Base-by-base conservation (phyloP, 2,113 vertebrate species). In the Narcine bancroftii region DNA sequence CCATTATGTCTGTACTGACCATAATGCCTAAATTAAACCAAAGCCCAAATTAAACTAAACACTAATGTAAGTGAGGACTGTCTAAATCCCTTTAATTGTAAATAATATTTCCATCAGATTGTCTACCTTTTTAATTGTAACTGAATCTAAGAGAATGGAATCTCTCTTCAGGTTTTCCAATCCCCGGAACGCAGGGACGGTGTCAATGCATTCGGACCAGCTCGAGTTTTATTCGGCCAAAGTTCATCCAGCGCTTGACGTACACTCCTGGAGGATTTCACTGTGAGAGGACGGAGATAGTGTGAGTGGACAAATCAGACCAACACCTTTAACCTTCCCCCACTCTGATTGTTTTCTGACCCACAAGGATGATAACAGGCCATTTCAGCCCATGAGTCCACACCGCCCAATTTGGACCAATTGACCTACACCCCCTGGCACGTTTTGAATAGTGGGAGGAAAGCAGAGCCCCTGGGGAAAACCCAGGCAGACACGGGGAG, bases 271-370 rank as follows among this genome's bases (percentile, higher is more conserved):
- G 2, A 1, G 63, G 87, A 45, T 29, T 63, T 0, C 87, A 91
- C 39, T 91, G 87, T 33, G 87, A 69, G 45, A 69, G 0, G 45
- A 24, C 36, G 21, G 87, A 91, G 87, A 91, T 91, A 69, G 69
- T 91, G 87, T 91, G 39, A 91, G 83, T 63, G 63, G n/a, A 63
- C n/a, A 17, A 63, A 56, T 39, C 53, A 89, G 63, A 91, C 29
- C 42, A 29, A 69, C 87, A 45, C 1, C 39, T 45, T 39, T 69
- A 69, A 42, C 89, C 9, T 45, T 65, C 33, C 29, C 10, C 19
- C 11, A 47, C 24, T 66, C 10, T 69, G 9, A 69, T 24, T 2
- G 29, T 91, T 65, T n/a, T n/a, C n/a, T n/a, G n/a, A n/a, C n/a
- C n/a, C n/a, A n/a, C n/a, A n/a, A n/a, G n/a, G n/a, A n/a, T n/a